These are phyloP conservation scores for Pachycephala philippinensis DNA, from an alignment of 2,113 vertebrate species.

Conservation along the genomic window DNA sequence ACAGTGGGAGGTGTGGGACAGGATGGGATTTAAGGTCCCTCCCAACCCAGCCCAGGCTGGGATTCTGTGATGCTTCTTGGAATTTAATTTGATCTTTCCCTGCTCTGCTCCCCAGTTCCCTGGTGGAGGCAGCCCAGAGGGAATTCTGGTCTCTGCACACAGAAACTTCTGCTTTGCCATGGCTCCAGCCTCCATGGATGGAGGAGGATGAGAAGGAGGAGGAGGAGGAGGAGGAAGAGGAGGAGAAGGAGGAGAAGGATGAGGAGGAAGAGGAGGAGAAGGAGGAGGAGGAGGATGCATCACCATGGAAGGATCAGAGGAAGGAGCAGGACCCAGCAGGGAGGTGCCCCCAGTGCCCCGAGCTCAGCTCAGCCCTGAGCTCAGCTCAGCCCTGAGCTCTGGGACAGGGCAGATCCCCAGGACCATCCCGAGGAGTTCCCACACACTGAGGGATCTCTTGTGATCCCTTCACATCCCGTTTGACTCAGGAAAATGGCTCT, in stretches of 20 bases:
- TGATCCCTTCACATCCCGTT: neutral
- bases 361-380: neutral
- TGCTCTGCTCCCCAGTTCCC: neutral
- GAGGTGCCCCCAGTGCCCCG: fast-evolving
- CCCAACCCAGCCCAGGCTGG: neutral
- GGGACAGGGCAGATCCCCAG: neutral
- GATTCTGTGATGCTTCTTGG: neutral
- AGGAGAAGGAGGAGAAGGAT: no score
- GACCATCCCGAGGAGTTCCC: fast-evolving
- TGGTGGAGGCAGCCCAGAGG: neutral
- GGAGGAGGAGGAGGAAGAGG: neutral
- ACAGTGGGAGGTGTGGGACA: neutral
- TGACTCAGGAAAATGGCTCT: neutral
- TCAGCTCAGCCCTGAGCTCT: no score
- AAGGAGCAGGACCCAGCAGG: neutral
- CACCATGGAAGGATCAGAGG: neutral
- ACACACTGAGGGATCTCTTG: fast-evolving
- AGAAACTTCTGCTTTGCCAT: neutral
- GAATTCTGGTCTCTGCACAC: neutral
- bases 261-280: neutral
- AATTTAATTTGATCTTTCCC: neutral
- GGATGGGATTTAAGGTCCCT: neutral
- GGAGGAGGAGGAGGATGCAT: neutral
- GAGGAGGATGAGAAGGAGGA: neutral
- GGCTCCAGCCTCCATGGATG: neutral